phyloP scores from a whole-genome alignment of 2,113 vertebrate species.

The Anser cygnoides region DNA sequence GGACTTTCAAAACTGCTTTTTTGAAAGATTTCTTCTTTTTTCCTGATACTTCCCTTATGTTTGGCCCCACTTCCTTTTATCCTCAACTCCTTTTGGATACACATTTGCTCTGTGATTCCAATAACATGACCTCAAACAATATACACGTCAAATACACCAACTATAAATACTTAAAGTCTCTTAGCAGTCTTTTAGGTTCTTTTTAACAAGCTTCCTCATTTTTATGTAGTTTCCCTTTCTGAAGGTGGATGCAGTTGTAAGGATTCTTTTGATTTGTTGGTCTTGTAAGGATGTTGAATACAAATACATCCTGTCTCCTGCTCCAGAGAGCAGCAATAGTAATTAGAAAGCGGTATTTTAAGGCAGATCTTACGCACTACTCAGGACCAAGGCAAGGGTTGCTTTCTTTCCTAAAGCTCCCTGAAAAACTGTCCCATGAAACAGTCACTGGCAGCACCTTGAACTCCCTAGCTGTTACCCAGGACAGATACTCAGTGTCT shows the following conservation, averaged over 20 bases:
- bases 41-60: background rate
- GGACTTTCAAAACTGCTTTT: background rate
- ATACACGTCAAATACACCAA: background rate
- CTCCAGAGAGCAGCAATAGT: background rate
- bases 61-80: background rate
- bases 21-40: background rate
- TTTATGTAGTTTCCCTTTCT: background rate
- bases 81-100: background rate
- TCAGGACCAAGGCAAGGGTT: background rate
- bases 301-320: background rate
- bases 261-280: background rate
- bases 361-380: background rate
- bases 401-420: background rate
- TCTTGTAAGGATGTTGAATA: background rate
- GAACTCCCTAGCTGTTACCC: background rate
- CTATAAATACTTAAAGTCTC: background rate
- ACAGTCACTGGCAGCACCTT: background rate
- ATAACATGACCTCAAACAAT: background rate
- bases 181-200: background rate
- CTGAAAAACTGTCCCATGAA: background rate
- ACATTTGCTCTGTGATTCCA: background rate
- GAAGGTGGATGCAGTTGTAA: background rate
- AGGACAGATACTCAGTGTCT: background rate
- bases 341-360: background rate
- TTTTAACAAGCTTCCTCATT: background rate